Percentiles rank a stretch among this genome's conserved stretches.
phyloP scores from a whole-genome alignment of 2,797 vertebrate species.

The Gorsachius magnificus region DNA sequence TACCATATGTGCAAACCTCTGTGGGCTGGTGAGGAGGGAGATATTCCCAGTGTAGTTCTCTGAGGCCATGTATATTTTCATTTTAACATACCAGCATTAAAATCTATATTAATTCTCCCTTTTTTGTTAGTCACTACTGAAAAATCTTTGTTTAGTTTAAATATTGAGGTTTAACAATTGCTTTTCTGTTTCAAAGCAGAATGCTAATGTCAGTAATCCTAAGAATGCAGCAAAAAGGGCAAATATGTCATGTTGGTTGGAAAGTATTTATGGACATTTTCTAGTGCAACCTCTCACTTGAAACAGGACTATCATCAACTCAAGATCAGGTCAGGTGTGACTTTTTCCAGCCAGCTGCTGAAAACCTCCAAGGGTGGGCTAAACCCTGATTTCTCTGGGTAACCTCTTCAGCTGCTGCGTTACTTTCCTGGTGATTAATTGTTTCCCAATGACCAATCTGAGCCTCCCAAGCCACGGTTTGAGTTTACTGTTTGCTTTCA shows the following conservation, averaged over 20 bases:
- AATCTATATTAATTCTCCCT: neutral
- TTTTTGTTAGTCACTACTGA: neutral
- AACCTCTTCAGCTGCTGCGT: neutral
- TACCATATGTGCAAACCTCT: constrained; percentile 31
- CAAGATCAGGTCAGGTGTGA: neutral
- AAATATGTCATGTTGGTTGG: neutral
- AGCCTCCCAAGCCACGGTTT: neutral
- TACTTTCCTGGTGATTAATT: neutral
- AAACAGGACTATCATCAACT: neutral
- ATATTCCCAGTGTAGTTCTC: neutral
- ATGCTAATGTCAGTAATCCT: neutral
- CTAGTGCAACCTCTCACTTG: neutral
- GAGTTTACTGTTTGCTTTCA: neutral
- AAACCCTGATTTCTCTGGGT: neutral
- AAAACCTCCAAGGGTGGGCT: neutral
- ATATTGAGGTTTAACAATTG: neutral
- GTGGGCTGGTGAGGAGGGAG: neutral
- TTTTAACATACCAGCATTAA: neutral
- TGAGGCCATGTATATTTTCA: neutral
- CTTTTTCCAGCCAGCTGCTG: neutral
- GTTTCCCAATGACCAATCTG: neutral
- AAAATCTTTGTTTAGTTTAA: neutral
- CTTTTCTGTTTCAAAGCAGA: neutral
- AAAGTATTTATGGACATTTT: neutral
- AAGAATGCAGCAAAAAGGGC: neutral